phyloP scores from a whole-genome alignment of 2,888 invertebrate genomes.

The Catocala fraxini region DNA sequence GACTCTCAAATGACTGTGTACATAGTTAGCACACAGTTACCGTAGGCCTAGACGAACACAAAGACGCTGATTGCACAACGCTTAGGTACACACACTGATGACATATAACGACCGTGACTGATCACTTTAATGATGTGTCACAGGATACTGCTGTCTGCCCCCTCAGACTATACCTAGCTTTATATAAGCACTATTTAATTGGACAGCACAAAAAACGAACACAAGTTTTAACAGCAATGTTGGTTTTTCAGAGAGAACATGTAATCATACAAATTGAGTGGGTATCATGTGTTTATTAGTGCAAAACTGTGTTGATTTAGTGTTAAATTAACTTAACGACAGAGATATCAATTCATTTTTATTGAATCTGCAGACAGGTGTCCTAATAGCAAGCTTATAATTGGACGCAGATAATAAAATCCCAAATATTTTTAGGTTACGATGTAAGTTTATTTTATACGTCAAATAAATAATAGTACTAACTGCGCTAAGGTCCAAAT shows the following conservation, averaged over 20 bases:
- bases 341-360: slow-evolving; percentile 29
- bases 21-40: slow-evolving; percentile 54
- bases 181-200: slow-evolving; percentile 39
- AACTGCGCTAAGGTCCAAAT: too few relatives aligned
- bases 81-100: slow-evolving; percentile 55
- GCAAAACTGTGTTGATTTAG: slow-evolving; percentile 21
- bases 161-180: slow-evolving; percentile 14
- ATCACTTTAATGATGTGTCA: slow-evolving; percentile 53
- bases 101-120: slow-evolving; percentile 61
- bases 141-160: slow-evolving; percentile 14
- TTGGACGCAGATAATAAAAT: too few relatives aligned
- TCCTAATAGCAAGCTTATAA: too few relatives aligned
- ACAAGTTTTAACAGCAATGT: slow-evolving; percentile 14
- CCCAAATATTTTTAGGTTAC: too few relatives aligned
- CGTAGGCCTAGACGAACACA: slow-evolving; percentile 57
- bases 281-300: slow-evolving; percentile 23
- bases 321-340: slow-evolving; percentile 19
- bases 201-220: slow-evolving; percentile 35
- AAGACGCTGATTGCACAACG: slow-evolving; percentile 62
- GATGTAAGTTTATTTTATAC: too few relatives aligned
- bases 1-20: slow-evolving; percentile 65
- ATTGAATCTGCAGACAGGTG: slow-evolving; percentile 16
- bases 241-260: slow-evolving; percentile 25
- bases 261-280: slow-evolving; percentile 39
- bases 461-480: too few relatives aligned